Percentiles rank a stretch among this genome's conserved stretches.
Evolutionary conservation across 2,113 vertebrate species (phyloP).

Genomic region (Alexandromys fortis): DNA sequence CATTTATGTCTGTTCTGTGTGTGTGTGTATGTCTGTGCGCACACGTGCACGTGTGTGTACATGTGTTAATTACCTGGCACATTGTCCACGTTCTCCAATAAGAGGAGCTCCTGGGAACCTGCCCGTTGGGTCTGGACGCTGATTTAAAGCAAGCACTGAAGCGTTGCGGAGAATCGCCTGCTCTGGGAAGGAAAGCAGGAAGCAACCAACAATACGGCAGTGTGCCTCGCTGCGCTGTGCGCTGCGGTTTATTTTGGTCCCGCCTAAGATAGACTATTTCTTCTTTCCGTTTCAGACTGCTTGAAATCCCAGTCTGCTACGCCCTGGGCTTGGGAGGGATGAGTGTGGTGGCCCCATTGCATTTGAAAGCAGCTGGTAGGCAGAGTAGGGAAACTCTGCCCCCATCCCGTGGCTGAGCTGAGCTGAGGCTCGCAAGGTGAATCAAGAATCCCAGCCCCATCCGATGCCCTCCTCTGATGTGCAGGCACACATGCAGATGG

Average conservation of each 20-base stretch:
- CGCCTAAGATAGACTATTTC: constrained; percentile 33
- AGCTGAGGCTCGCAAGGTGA: not conserved
- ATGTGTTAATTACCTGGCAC: accelerated
- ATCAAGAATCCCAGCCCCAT: not conserved
- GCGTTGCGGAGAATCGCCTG: constrained; percentile 36
- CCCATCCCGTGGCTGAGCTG: not conserved
- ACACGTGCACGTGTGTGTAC: not conserved
- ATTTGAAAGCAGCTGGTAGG: not conserved
- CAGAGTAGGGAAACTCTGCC: not conserved
- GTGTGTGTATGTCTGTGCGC: not conserved
- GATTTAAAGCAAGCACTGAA: constrained; percentile 55
- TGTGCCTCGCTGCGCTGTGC: not conserved
- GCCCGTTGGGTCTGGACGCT: constrained; percentile 50
- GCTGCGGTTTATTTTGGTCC: constrained; percentile 69
- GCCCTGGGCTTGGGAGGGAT: constrained; percentile 53
- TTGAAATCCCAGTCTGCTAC: constrained; percentile 50
- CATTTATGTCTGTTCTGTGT: not conserved
- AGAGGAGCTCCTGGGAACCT: constrained; percentile 12
- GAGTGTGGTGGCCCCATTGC: constrained; percentile 54
- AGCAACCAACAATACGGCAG: constrained; percentile 66
- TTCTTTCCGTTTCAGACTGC: constrained; percentile 55
- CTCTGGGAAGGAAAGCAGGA: constrained; percentile 69
- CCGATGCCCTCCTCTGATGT: too few relatives aligned
- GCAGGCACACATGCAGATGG: too few relatives aligned
- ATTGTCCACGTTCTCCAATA: not conserved